These are phyloP conservation scores for Asteroscopus sphinx DNA, from an alignment of 2,888 invertebrate species.

Conservation along the genomic window DNA sequence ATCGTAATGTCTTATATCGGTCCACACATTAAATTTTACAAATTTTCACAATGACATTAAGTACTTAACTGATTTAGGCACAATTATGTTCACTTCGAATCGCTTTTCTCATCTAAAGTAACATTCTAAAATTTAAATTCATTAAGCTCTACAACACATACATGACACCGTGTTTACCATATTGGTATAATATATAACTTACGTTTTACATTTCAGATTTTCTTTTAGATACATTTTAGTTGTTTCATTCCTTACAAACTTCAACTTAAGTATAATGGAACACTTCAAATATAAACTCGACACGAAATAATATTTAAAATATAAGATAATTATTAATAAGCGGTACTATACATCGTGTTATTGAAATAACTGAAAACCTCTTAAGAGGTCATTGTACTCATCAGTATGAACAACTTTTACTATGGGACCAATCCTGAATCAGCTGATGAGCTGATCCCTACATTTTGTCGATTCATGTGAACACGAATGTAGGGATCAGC, in stretches of 20 bases:
- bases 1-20: conserved; percentile 29
- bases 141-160: conserved; percentile 63
- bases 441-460: too few species aligned
- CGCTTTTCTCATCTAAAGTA: conserved; percentile 58
- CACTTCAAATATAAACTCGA: conserved; percentile 59
- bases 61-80: conserved; percentile 66
- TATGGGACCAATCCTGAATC: too few species aligned
- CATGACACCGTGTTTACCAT: conserved; percentile 46
- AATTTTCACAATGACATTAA: conserved; percentile 55
- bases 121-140: conserved; percentile 57
- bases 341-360: too few species aligned
- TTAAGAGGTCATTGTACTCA: too few species aligned
- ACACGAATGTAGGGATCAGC: too few species aligned
- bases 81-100: conserved; percentile 61
- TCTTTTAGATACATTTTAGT: conserved; percentile 49
- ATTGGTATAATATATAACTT: conserved; percentile 46
- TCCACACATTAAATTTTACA: conserved; percentile 38
- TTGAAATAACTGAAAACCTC: too few species aligned
- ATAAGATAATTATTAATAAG: conserved; percentile 65
- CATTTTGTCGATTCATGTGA: too few species aligned
- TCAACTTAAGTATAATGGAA: conserved; percentile 55
- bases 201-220: conserved; percentile 42
- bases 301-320: conserved; percentile 60
- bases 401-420: too few species aligned
- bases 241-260: conserved; percentile 57